A percentile compares a stretch with the other conserved stretches of the same genome.
These are phyloP conservation scores for Xiphias gladius DNA, from an alignment of 2,113 vertebrate genomes.

Conservation along the genomic window DNA sequence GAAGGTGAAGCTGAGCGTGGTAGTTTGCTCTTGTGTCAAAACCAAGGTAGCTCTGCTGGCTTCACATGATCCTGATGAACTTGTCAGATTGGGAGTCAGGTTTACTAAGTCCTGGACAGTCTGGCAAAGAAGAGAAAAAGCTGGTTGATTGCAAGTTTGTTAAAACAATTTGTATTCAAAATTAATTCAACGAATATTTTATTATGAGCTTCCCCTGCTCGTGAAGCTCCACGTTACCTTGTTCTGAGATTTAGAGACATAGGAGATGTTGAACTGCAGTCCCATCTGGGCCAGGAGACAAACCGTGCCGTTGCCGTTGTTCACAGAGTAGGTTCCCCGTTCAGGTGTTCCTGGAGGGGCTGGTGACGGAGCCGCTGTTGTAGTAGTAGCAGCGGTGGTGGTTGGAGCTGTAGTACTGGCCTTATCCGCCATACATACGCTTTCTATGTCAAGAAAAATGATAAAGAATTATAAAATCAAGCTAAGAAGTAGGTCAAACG, in stretches of 20 bases:
- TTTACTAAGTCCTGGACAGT: conserved; percentile 82
- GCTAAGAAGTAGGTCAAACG: not conserved
- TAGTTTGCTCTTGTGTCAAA: conserved; percentile 69
- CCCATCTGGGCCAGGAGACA: conserved; percentile 92
- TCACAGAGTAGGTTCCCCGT: conserved; percentile 84
- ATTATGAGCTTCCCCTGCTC: not conserved
- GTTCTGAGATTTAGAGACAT: conserved; percentile 72
- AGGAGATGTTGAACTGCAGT: conserved; percentile 91
- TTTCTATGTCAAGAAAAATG: conserved; percentile 81
- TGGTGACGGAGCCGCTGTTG: conserved; percentile 57
- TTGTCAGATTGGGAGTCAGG: conserved; percentile 82
- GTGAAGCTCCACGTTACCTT: conserved; percentile 71
- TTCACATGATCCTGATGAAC: conserved; percentile 80
- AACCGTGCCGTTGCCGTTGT: conserved; percentile 77
- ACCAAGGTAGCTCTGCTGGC: conserved; percentile 75
- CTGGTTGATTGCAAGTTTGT: conserved; percentile 57
- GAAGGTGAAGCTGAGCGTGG: conserved; percentile 80
- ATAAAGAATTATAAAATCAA: not conserved
- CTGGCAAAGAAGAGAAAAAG: conserved; percentile 66
- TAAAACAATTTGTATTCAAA: not conserved
- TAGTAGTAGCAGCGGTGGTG: conserved; percentile 24
- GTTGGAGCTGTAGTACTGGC: conserved; percentile 50
- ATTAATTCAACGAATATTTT: not conserved
- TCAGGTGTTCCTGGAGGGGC: conserved; percentile 77
- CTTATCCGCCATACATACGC: conserved; percentile 86